phyloP scores from a whole-genome alignment of 2,888 invertebrate species.

The Himalopsyche kuldschensis region DNA sequence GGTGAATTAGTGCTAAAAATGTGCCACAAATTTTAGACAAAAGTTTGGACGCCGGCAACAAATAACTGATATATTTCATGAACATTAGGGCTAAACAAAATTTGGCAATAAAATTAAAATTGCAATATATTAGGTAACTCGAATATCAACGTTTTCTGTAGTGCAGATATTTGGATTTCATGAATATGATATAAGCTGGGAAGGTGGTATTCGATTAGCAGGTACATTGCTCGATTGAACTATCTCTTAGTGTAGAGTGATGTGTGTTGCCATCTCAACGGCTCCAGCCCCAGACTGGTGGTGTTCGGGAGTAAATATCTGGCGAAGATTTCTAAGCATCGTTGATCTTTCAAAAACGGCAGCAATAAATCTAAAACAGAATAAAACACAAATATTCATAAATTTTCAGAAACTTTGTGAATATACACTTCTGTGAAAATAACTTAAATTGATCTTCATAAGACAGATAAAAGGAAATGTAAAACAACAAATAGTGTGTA shows the following conservation, averaged over 20 bases:
- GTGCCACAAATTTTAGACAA: no score
- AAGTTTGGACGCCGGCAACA: no score
- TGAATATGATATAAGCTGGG: no score
- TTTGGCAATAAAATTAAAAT: no score
- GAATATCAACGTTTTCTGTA: no score
- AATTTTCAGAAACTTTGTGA: background rate
- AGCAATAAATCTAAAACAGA: conserved; percentile 64
- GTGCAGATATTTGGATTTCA: no score
- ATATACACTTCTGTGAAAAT: background rate
- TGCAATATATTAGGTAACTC: no score
- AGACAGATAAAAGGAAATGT: background rate
- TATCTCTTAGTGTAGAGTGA: conserved; percentile 50
- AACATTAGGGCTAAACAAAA: no score
- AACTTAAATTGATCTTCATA: background rate
- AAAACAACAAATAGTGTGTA: background rate
- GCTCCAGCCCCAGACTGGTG: conserved; percentile 87
- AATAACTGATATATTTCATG: no score
- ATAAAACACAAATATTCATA: conserved; percentile 12
- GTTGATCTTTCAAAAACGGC: conserved; percentile 57
- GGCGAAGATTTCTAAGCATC: conserved; percentile 88
- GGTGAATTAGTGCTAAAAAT: no score
- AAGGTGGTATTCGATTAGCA: no score
- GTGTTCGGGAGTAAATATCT: conserved; percentile 84
- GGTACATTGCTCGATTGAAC: background rate
- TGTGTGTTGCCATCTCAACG: conserved; percentile 76